These are phyloP conservation scores for Ormyrus rosae DNA, from an alignment of 2,888 invertebrate species.

Conservation along the genomic window DNA sequence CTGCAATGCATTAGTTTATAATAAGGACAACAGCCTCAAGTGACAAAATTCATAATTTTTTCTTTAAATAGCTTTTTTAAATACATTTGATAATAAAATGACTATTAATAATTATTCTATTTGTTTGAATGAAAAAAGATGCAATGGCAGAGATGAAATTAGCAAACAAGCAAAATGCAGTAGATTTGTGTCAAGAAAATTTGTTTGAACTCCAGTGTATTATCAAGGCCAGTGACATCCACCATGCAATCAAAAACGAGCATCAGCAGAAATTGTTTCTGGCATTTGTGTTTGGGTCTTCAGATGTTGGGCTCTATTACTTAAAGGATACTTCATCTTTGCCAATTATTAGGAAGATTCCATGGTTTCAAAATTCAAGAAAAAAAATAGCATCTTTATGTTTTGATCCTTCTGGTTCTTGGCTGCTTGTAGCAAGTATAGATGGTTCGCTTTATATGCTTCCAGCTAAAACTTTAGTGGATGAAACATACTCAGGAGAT, in stretches of 20 bases:
- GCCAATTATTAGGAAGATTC: slow-evolving; percentile 69
- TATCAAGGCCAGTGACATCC: slow-evolving; percentile 68
- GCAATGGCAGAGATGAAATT: slow-evolving; percentile 53
- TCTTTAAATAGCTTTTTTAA: no score
- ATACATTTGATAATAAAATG: no score
- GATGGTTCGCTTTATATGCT: slow-evolving; percentile 81
- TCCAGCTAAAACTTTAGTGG: slow-evolving; percentile 80
- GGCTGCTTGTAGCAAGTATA: slow-evolving; percentile 80
- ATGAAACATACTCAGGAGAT: slow-evolving; percentile 77
- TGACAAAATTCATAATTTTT: no score
- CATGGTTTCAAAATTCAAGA: slow-evolving; percentile 71
- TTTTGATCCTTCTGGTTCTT: slow-evolving; percentile 89
- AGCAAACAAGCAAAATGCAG: slow-evolving; percentile 38
- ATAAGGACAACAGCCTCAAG: no score
- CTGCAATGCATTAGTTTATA: no score
- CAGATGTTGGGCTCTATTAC: slow-evolving; percentile 71
- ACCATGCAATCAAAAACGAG: slow-evolving; percentile 68
- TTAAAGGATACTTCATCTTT: slow-evolving; percentile 63
- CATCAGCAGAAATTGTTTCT: slow-evolving; percentile 67
- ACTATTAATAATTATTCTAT: background rate
- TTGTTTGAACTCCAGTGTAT: slow-evolving; percentile 71
- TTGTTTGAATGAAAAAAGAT: slow-evolving; percentile 40
- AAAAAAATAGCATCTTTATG: slow-evolving; percentile 78
- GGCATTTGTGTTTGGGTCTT: slow-evolving; percentile 68
- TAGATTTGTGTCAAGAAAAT: slow-evolving; percentile 51